phyloP scores from a whole-genome alignment of 2,888 invertebrate species.

The Tachina fera region DNA sequence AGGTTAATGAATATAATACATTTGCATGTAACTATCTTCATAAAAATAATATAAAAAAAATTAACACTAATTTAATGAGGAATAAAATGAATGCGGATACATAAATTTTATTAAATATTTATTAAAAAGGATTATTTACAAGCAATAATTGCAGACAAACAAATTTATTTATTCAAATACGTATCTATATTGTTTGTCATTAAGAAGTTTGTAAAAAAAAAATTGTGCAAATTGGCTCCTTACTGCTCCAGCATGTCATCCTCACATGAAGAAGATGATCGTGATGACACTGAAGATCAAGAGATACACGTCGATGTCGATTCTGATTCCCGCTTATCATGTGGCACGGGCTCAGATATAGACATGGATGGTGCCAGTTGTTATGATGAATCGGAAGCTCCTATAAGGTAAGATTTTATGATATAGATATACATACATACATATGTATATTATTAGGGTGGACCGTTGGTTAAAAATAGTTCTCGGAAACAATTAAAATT shows the following conservation, averaged over 20 bases:
- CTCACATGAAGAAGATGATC: slow-evolving; percentile 81
- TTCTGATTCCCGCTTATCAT: slow-evolving; percentile 82
- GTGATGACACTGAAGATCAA: slow-evolving; percentile 82
- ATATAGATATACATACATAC: too few species aligned
- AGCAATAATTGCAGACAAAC: not conserved
- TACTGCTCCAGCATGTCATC: slow-evolving; percentile 78
- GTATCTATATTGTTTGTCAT: not conserved
- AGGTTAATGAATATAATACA: not conserved
- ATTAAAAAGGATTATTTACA: too few species aligned
- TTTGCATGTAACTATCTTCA: not conserved
- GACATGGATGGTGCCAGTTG: slow-evolving; percentile 83
- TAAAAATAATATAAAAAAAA: not conserved
- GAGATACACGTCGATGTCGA: slow-evolving; percentile 83
- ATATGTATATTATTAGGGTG: too few species aligned
- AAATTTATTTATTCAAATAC: not conserved
- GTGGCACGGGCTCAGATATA: slow-evolving; percentile 82
- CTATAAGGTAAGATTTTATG: slow-evolving; percentile 79
- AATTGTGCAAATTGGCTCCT: slow-evolving; percentile 77
- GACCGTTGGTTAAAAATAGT: too few species aligned
- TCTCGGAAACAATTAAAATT: too few species aligned
- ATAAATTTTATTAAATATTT: too few species aligned
- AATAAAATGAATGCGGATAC: too few species aligned
- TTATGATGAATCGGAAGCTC: slow-evolving; percentile 83
- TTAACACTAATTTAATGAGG: not conserved
- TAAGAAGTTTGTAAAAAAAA: not conserved